These are phyloP conservation scores for Sterrhoptilus dennistouni DNA, from an alignment of 2,113 vertebrate species.

Conservation along the genomic window DNA sequence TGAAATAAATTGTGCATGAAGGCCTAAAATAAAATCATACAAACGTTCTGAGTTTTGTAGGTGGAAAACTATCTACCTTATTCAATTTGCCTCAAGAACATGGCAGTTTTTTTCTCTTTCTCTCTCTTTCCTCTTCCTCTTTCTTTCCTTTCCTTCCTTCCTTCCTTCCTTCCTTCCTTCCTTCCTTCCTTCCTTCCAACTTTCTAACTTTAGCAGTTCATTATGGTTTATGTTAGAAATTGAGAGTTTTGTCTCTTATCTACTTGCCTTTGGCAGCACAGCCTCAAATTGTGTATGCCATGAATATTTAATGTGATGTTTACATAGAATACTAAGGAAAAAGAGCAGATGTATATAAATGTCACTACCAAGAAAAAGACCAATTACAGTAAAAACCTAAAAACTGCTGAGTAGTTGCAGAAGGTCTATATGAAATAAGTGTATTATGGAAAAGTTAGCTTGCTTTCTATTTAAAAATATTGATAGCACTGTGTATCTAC, in stretches of 20 bases:
- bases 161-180: too few relatives aligned
- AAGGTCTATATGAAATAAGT: not conserved
- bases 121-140: too few relatives aligned
- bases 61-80: not conserved
- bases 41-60: not conserved
- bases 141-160: too few relatives aligned
- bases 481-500: not conserved
- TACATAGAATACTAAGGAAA: constrained; percentile 60
- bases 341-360: constrained; percentile 44
- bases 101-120: not conserved
- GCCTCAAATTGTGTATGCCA: constrained; percentile 37
- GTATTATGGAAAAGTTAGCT: not conserved
- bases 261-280: constrained; percentile 36
- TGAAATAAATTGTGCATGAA: not conserved
- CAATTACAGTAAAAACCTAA: not conserved
- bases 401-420: not conserved
- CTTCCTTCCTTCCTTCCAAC: too few relatives aligned
- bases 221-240: constrained; percentile 38
- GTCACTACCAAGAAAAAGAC: not conserved
- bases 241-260: constrained; percentile 35
- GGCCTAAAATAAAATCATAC: constrained; percentile 15
- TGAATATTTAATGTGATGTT: constrained; percentile 69
- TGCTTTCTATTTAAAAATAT: not conserved
- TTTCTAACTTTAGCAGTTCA: not conserved
- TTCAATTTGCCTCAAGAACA: not conserved